Percentiles rank a stretch among this genome's conserved stretches.
These are phyloP conservation scores for Liparis tanakae DNA, from an alignment of 2,797 vertebrate species.

Conservation along the genomic window DNA sequence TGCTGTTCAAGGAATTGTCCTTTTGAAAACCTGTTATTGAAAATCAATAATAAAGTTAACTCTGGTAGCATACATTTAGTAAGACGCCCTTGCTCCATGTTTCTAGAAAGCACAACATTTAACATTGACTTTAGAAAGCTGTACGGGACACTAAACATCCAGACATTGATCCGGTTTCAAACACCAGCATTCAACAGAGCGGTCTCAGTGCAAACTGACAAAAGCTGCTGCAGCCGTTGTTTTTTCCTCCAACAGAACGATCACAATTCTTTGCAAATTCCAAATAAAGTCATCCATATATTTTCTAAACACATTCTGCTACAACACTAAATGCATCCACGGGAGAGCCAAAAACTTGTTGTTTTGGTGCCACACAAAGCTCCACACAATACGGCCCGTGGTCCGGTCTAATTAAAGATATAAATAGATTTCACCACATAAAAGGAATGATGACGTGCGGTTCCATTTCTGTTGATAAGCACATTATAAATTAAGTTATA, in stretches of 20 bases:
- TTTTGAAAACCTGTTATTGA: no score
- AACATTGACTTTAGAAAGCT: background rate
- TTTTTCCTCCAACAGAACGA: slow-evolving; percentile 3
- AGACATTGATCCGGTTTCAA: background rate
- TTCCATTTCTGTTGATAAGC: slow-evolving; percentile 27
- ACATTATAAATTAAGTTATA: slow-evolving; percentile 21
- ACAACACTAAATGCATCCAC: slow-evolving; percentile 21
- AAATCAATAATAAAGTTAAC: no score
- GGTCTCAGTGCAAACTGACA: background rate
- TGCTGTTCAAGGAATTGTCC: no score
- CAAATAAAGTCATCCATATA: background rate
- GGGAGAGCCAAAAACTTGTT: background rate
- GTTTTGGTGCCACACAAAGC: slow-evolving; percentile 4
- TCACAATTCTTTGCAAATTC: background rate
- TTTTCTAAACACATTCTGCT: background rate
- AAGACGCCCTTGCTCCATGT: background rate
- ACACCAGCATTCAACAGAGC: background rate
- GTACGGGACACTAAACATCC: background rate
- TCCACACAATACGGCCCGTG: background rate
- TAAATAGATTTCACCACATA: slow-evolving; percentile 7
- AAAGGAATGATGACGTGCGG: background rate
- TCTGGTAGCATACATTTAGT: background rate
- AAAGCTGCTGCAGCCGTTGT: background rate
- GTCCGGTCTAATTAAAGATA: background rate
- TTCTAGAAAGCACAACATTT: background rate